Conservation (phyloP, 2,113 vertebrate genomes). For the Ameiurus melas region DNA sequence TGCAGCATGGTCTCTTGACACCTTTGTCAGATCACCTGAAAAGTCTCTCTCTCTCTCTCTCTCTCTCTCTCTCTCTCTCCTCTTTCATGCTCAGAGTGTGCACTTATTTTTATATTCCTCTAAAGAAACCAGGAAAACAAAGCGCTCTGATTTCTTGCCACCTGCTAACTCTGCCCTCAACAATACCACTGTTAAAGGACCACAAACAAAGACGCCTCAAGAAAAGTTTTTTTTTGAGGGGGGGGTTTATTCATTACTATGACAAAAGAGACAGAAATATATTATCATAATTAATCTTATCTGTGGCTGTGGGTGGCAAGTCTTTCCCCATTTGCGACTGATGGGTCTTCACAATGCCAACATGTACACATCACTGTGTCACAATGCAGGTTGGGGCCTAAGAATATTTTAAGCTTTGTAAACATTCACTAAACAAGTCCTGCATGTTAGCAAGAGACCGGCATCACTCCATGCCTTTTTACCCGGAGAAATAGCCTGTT, state of each 20-base stretch:
- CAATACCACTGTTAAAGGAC: constrained; percentile 85
- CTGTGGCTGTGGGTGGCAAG: constrained; percentile 89
- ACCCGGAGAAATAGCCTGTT: constrained; percentile 35
- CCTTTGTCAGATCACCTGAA: not conserved
- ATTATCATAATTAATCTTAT: constrained; percentile 96
- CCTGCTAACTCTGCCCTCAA: constrained; percentile 83
- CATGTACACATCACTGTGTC: constrained; percentile 71
- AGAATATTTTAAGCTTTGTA: constrained; percentile 69
- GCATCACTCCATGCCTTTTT: constrained; percentile 46
- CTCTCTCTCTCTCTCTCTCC: not conserved
- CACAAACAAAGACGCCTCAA: constrained; percentile 87
- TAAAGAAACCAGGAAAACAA: constrained; percentile 70
- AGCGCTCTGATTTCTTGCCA: constrained; percentile 83
- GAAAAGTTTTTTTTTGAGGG: constrained; percentile 83
- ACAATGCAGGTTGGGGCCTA: constrained; percentile 56
- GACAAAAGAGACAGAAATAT: constrained; percentile 93
- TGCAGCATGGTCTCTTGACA: not conserved
- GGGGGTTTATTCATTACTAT: constrained; percentile 81
- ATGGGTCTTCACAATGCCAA: constrained; percentile 65
- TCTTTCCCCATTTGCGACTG: constrained; percentile 60
- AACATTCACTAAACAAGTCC: constrained; percentile 60
- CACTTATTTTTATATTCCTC: constrained; percentile 39
- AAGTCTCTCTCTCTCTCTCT: not conserved
- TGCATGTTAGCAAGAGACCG: constrained; percentile 47
- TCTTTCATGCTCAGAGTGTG: not conserved